Base-by-base conservation (phyloP, 2,797 vertebrate species). In the Merluccius polli region DNA sequence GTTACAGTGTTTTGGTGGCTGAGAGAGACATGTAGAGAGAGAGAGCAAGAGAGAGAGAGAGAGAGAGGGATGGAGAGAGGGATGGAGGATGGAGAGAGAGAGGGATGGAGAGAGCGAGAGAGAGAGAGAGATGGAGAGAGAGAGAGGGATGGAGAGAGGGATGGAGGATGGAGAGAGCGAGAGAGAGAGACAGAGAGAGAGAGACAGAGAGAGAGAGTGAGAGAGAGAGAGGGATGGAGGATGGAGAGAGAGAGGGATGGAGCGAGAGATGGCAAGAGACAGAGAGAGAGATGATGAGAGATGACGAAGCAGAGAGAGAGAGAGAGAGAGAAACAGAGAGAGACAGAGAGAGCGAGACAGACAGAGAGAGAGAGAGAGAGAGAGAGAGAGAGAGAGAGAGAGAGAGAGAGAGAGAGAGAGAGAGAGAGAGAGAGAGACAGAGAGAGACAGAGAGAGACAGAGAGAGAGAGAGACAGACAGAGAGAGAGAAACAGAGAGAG, bases 351-450 rank as follows among this genome's bases (percentile, higher is more conserved):
- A 72, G 84, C 84, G 79, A 86, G 21, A 24, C 3, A 63, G 27
- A 68, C 81, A 63, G 21, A 63, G 52, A 63, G 81, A 84, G 79
- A 86, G 85, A 71, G 83, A 84, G 79, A 85, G 84, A 74, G 82
- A 72, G 63, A 30, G 44, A 52, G 8, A n/a, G n/a, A 29, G 81
- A 21, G 18, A 52, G 44, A n/a, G 80, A 59, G 80, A 70, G 83
- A 84, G 79, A 85, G 85, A 74, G 81, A 70, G 24, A 15, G 44
- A 21, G n/a, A 52, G n/a, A 67, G 82, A 21, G 44, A 52, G 16
- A 52, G 81, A 59, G 80, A 71, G 84, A 84, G 79, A 85, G 84
- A 72, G 82, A 70, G 63, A 29, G 44, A 48, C 1, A 48, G n/a
- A 65, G 82, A 48, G 16, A 48, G 44, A 35, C 81, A 63, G 80